These are phyloP conservation scores for Ceratitis capitata DNA, from an alignment of 1,140 invertebrate genomes.

Conservation along the genomic window DNA sequence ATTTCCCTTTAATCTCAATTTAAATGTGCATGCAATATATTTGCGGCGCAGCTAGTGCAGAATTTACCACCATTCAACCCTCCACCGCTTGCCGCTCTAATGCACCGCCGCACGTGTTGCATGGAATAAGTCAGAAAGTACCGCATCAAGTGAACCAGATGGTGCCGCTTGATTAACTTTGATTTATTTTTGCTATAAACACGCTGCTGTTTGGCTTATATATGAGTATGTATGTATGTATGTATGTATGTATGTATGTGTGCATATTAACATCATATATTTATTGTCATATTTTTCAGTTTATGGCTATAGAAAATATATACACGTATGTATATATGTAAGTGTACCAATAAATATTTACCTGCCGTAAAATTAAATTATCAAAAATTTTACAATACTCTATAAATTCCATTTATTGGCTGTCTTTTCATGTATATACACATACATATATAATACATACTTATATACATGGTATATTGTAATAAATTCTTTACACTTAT, in stretches of 20 bases:
- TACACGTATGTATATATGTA: background rate
- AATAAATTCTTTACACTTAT: no score
- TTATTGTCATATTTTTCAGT: background rate
- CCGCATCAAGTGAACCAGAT: background rate
- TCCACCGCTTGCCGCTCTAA: background rate
- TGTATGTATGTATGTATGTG: background rate
- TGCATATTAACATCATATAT: background rate
- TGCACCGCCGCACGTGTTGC: background rate
- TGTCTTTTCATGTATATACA: background rate
- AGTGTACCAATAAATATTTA: background rate
- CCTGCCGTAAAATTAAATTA: background rate
- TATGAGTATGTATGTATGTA: background rate
- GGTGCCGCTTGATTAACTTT: conserved; percentile 21
- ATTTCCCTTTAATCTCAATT: no score
- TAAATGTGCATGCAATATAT: no score
- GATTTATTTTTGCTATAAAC: background rate
- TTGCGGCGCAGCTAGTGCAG: no score
- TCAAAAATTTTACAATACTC: background rate
- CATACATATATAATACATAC: no score
- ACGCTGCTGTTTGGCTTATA: no score
- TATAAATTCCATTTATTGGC: background rate
- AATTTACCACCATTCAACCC: background rate
- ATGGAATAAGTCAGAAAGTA: background rate
- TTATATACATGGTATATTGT: no score
- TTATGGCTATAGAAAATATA: no score